Percentiles rank a stretch among this genome's conserved stretches.
Conservation (phyloP, 64 coral and sea anemone species). For the Stichodactyla mertensii region DNA sequence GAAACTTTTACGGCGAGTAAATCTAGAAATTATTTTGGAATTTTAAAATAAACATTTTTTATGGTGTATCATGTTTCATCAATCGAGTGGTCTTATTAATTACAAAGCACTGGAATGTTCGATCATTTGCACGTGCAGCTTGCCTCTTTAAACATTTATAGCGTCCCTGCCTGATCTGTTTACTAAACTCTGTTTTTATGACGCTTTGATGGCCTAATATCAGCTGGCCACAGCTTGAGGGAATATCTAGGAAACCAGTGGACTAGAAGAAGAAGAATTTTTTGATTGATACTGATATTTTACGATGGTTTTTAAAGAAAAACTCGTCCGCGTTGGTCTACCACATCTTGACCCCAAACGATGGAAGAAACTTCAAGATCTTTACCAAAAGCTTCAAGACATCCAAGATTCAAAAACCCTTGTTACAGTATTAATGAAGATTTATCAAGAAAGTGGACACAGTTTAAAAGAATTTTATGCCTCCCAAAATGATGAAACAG, state of each 20-base stretch:
- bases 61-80: background rate
- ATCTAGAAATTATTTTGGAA: background rate
- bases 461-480: constrained; percentile 2
- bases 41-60: too few relatives aligned
- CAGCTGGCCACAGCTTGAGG: background rate
- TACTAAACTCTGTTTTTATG: background rate
- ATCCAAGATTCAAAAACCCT: background rate
- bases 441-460: constrained; percentile 55
- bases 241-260: background rate
- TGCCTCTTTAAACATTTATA: background rate
- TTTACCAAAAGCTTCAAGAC: constrained; percentile 28
- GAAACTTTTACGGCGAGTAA: too few relatives aligned
- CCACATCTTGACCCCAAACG: constrained; percentile 19
- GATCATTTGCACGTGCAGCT: background rate
- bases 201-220: background rate
- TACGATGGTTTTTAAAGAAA: background rate
- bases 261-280: background rate
- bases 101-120: background rate
- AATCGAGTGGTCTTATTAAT: background rate
- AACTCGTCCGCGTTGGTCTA: constrained; percentile 5
- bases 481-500: background rate
- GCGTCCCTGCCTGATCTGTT: background rate
- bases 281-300: background rate
- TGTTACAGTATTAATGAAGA: constrained; percentile 28
- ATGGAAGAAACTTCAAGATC: constrained; percentile 36